Base-by-base conservation (phyloP, 2,888 invertebrate genomes). In the Parthenolecanium corni region DNA sequence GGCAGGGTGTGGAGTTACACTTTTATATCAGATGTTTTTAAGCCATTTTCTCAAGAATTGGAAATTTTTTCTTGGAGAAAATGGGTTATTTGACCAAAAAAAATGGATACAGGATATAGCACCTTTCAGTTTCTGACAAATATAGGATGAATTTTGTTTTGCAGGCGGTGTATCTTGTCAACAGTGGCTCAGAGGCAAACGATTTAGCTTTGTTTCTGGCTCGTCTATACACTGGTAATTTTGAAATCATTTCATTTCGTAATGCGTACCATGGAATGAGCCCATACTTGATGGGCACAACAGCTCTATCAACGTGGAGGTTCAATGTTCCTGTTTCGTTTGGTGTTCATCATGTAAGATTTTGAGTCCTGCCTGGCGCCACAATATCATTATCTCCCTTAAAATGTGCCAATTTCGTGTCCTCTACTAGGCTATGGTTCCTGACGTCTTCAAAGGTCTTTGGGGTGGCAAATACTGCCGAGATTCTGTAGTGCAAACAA, bases 101-200 rank as follows among this genome's bases (percentile, higher is more conserved):
- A n/a, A n/a, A n/a, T n/a, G n/a, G n/a, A n/a, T n/a, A n/a, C n/a
- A n/a, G n/a, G n/a, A n/a, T n/a, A n/a, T n/a, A n/a, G n/a, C n/a
- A n/a, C n/a, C n/a, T n/a, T n/a, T n/a, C n/a, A n/a, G n/a, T n/a
- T n/a, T n/a, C n/a, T n/a, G n/a, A n/a, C n/a, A n/a, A n/a, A n/a
- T n/a, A n/a, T n/a, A n/a, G n/a, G n/a, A n/a, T n/a, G n/a, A n/a
- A n/a, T n/a, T n/a, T n/a, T n/a, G n/a, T n/a, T n/a, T n/a, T n/a
- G n/a, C 71, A 89, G 89, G 86, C 89, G 24, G 88, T 89, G 2
- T 95, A 93, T 72, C 82, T 96, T 69, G 89, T 92, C 1, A 97
- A 97, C 75, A 96, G 95, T 70, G 97, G 97, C 0, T 90, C 93
- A 4, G 97, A 98, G 75, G 96, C 97, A 0, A 97, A 96, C 71